These are phyloP conservation scores for Clupea harengus DNA, from an alignment of 2,113 vertebrate genomes.

Conservation along the genomic window DNA sequence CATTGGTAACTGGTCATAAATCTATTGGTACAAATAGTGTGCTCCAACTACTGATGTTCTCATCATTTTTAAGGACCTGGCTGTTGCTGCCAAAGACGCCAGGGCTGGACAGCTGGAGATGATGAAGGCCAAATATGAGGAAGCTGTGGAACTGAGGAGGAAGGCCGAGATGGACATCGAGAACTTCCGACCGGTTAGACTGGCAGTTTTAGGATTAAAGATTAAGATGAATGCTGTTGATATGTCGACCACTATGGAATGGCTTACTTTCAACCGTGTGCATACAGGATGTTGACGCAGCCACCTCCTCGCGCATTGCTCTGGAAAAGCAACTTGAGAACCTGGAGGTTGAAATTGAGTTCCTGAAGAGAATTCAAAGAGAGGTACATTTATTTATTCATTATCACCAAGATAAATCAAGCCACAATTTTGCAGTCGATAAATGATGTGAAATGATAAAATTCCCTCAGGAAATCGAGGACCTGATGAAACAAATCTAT, in stretches of 20 bases:
- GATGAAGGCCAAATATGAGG: conserved; percentile 72
- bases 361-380: conserved; percentile 68
- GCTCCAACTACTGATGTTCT: not conserved
- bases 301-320: conserved; percentile 64
- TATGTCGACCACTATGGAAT: not conserved
- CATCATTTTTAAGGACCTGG: conserved; percentile 62
- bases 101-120: conserved; percentile 64
- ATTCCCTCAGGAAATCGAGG: conserved; percentile 70
- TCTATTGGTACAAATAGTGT: not conserved
- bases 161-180: conserved; percentile 73
- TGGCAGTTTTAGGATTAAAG: not conserved
- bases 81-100: conserved; percentile 67
- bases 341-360: conserved; percentile 71
- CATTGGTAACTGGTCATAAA: not conserved
- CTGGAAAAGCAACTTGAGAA: conserved; percentile 70
- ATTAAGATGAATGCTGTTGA: not conserved
- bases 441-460: not conserved
- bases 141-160: conserved; percentile 69
- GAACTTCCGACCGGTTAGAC: conserved; percentile 70
- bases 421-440: not conserved
- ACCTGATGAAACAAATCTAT: conserved; percentile 75
- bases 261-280: not conserved
- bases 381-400: conserved; percentile 55
- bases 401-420: not conserved
- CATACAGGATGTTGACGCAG: conserved; percentile 63